Evolutionary conservation across 2,113 vertebrate species (phyloP).

Genomic region (Polypterus bichir): DNA sequence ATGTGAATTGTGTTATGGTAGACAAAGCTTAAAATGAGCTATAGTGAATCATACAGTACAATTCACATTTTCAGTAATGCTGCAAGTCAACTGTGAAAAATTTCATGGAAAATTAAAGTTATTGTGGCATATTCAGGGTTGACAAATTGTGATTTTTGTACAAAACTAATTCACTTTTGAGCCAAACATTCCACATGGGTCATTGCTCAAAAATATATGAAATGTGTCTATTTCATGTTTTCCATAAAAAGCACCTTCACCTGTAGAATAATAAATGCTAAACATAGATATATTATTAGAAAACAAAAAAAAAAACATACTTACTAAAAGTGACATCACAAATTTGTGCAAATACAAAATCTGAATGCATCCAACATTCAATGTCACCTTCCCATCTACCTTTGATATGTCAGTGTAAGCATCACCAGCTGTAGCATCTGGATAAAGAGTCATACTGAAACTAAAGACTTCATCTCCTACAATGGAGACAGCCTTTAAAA

Average conservation of each 20-base stretch:
- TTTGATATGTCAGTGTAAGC: conserved; percentile 70
- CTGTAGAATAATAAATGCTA: too few relatives aligned
- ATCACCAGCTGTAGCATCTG: conserved; percentile 68
- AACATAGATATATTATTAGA: not conserved
- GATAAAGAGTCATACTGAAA: conserved; percentile 71
- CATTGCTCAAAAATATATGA: not conserved
- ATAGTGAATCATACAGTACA: too few relatives aligned
- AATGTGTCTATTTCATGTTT: not conserved
- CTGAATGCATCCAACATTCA: conserved; percentile 84
- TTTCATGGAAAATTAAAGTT: too few relatives aligned
- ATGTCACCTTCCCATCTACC: conserved; percentile 70
- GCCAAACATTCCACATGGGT: not conserved
- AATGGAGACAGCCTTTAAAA: conserved; percentile 79
- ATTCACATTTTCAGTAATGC: too few relatives aligned
- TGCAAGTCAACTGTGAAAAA: too few relatives aligned
- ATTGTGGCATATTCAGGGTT: too few relatives aligned
- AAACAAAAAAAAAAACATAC: conserved; percentile 1
- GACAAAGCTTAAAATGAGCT: too few relatives aligned
- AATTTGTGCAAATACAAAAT: conserved; percentile 90
- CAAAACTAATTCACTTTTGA: too few relatives aligned
- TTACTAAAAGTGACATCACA: conserved; percentile 77
- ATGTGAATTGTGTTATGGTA: too few relatives aligned
- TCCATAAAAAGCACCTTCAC: too few relatives aligned
- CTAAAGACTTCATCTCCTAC: conserved; percentile 90
- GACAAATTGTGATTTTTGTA: too few relatives aligned